These are phyloP conservation scores for Ormyrus rosae DNA, from an alignment of 2,888 invertebrate species.

Conservation along the genomic window DNA sequence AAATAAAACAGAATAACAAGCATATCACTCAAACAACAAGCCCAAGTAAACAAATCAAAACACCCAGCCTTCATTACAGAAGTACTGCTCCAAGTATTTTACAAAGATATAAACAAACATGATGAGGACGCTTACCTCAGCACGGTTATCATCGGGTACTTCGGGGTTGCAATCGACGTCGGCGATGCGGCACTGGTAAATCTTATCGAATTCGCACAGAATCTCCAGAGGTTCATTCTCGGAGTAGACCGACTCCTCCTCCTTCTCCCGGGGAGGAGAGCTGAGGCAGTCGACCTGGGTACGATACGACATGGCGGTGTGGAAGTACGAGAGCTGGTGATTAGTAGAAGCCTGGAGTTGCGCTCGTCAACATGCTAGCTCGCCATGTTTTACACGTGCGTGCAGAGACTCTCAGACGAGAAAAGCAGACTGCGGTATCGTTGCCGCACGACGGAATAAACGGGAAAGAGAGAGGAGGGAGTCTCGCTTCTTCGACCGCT, in stretches of 20 bases:
- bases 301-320: slow-evolving; percentile 1
- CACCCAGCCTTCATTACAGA: too few relatives aligned
- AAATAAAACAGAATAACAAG: neutral
- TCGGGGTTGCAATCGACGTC: slow-evolving; percentile 36
- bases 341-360: neutral
- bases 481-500: neutral
- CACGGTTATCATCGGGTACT: slow-evolving; percentile 19
- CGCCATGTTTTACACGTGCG: slow-evolving; percentile 32
- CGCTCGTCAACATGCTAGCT: slow-evolving; percentile 29
- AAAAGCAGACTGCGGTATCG: neutral
- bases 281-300: neutral
- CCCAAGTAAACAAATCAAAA: neutral
- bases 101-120: slow-evolving; percentile 1
- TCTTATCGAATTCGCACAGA: slow-evolving; percentile 35
- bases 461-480: neutral
- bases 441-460: neutral
- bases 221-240: slow-evolving; percentile 48
- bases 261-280: neutral
- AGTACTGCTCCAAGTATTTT: neutral
- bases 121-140: slow-evolving; percentile 30
- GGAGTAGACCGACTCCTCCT: neutral
- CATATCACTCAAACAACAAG: neutral
- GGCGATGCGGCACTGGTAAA: slow-evolving; percentile 33
- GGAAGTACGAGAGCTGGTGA: neutral
- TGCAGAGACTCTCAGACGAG: neutral